A percentile compares a stretch with the other conserved stretches of the same genome.
phyloP scores from a whole-genome alignment of 2,113 vertebrate genomes.

The Uria aalge region DNA sequence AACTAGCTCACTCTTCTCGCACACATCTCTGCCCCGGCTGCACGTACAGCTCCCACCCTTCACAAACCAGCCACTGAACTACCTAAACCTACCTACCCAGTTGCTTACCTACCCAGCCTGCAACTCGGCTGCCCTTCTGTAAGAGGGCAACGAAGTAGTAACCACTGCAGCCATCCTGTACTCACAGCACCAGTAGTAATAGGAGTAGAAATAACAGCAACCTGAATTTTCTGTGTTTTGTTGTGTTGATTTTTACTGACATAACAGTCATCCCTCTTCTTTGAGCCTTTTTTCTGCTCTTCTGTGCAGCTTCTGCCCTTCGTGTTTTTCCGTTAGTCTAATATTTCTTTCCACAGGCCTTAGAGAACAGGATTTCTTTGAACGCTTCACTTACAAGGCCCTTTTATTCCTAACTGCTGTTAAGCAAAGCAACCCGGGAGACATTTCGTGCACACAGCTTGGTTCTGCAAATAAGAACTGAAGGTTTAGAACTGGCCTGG shows the following conservation, averaged over 20 bases:
- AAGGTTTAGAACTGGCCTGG: not conserved
- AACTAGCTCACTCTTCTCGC: not conserved
- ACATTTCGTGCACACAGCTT: not conserved
- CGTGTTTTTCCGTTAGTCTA: not conserved
- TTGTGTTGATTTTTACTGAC: too few species aligned
- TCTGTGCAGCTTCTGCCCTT: not conserved
- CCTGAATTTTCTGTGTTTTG: not conserved
- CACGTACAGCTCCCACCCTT: not conserved
- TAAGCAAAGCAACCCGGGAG: not conserved
- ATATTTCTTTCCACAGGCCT: not conserved
- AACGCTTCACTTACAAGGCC: accelerated
- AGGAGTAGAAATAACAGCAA: not conserved
- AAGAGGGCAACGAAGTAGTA: not conserved
- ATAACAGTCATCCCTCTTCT: not conserved
- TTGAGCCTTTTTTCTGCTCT: not conserved
- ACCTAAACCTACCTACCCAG: accelerated
- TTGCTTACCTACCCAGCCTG: too few species aligned
- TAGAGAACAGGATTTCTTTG: not conserved
- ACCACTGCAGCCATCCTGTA: not conserved
- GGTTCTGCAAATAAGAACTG: not conserved
- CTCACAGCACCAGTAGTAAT: accelerated
- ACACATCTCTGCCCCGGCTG: not conserved
- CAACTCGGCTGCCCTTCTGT: not conserved
- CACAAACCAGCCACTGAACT: not conserved
- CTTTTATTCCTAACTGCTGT: not conserved